Evolutionary conservation across 2,888 invertebrate genomes (phyloP), one percentile per base, ranked within the genome.

Genomic region (Cremastinae sp.): DNA sequence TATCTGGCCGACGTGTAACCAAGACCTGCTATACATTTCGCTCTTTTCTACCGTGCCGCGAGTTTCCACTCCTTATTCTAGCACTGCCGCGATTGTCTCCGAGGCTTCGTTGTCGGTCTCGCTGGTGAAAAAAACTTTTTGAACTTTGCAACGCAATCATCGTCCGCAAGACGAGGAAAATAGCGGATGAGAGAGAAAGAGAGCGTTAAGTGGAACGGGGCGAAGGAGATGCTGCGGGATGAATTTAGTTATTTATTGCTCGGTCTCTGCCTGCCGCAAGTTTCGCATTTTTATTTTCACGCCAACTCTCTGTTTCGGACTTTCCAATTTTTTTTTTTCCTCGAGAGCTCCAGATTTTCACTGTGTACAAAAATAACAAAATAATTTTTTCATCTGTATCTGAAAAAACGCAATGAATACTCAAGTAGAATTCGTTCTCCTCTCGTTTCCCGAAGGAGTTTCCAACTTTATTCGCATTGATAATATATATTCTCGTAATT

Each of bases 201-300:
- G 59, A 59, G 39, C 56, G 20, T 51, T 55, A 71, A 70, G 74
- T 62, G 66, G 65, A 68, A 72, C 12, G 69, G 55, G 45, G 37
- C 35, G 66, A 47, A 59, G 58, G 35, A 64, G 61, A 79, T 53
- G 61, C 64, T 78, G 59, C 65, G 75, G 73, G 80, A 84, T 80
- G 82, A 83, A 82, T 84, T 82, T 83, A 65, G 75, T 79, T 80
- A 85, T 84, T 83, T 85, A 85, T 83, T 68, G 76, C 78, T 61
- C 43, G 28, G 61, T 74, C 55, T 71, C 59, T 66, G 53, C 65
- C 62, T 58, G 76, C 61, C 28, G 28, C 28, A 28, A 28, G 28
- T 70, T 64, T 58, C 74, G 65, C 55, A 49, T 56, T 69, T 55
- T 37, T 62, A 14, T 71, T 35, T n/a, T 47, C 65, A 39, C 66